Evolutionary conservation across 2,797 vertebrate genomes (phyloP).

Genomic region (Hypotaenidia philippensis): DNA sequence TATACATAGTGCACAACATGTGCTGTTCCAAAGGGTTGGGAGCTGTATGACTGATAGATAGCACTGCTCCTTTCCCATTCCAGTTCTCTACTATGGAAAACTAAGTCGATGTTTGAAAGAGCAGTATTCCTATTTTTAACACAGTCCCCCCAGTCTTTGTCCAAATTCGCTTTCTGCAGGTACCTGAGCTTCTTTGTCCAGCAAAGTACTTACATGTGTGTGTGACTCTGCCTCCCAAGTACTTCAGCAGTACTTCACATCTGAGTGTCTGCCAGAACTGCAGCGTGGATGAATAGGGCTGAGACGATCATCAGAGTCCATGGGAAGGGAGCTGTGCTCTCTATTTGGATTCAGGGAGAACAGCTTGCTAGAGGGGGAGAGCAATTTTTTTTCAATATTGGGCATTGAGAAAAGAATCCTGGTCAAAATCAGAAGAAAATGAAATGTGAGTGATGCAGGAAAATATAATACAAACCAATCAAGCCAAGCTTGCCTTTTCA

Average conservation of each 20-base stretch:
- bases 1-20: slow-evolving; percentile 20
- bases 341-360: background rate
- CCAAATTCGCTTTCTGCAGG: background rate
- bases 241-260: background rate
- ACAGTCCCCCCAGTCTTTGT: background rate
- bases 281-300: background rate
- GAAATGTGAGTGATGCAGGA: background rate
- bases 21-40: background rate
- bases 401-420: background rate
- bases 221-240: background rate
- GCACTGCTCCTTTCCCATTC: background rate
- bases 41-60: background rate
- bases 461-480: background rate
- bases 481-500: background rate
- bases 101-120: background rate
- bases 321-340: background rate
- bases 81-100: background rate
- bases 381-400: background rate
- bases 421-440: background rate
- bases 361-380: background rate
- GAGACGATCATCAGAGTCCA: background rate
- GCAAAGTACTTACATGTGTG: background rate
- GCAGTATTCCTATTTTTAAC: background rate
- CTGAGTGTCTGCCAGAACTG: background rate
- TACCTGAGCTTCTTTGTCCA: background rate